Conservation (phyloP, 2,888 invertebrate species). For the Drosophila austrosaltans region DNA sequence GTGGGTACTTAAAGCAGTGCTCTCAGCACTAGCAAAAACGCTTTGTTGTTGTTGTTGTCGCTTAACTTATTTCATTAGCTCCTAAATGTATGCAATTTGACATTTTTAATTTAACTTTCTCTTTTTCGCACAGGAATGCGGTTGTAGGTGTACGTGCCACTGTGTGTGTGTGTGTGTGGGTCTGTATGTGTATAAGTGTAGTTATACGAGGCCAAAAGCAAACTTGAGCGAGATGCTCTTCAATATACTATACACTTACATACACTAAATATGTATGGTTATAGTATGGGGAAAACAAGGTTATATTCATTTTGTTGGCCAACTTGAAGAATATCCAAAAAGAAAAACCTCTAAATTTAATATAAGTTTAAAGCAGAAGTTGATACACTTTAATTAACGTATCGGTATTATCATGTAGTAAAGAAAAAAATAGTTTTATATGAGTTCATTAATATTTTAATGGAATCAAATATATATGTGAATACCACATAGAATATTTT, state of each 20-base stretch:
- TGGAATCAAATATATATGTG: not conserved
- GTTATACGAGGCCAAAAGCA: conserved; percentile 38
- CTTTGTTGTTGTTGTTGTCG: conserved; percentile 58
- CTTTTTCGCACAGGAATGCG: conserved; percentile 38
- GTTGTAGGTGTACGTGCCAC: conserved; percentile 20
- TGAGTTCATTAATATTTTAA: no score
- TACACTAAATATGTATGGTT: not conserved
- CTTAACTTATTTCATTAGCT: conserved; percentile 79
- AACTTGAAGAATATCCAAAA: not conserved
- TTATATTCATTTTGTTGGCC: conserved; percentile 9
- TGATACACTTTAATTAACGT: not conserved
- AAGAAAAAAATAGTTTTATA: no score
- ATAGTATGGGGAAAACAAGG: conserved; percentile 4
- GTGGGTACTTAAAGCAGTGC: conserved; percentile 57
- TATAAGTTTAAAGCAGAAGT: not conserved
- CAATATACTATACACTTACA: conserved; percentile 21
- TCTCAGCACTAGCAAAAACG: conserved; percentile 47
- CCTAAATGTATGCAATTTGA: conserved; percentile 79
- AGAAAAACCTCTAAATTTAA: not conserved
- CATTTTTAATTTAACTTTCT: conserved; percentile 78
- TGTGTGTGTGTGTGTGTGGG: conserved; percentile 6
- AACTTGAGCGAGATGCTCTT: conserved; percentile 37
- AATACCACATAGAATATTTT: not conserved
- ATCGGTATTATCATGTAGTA: no score
- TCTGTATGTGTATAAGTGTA: conserved; percentile 28